Evolutionary conservation across 1,140 invertebrate species (phyloP), one percentile per base, ranked within the genome.

Genomic region (Holcopasites calliopsidis): DNA sequence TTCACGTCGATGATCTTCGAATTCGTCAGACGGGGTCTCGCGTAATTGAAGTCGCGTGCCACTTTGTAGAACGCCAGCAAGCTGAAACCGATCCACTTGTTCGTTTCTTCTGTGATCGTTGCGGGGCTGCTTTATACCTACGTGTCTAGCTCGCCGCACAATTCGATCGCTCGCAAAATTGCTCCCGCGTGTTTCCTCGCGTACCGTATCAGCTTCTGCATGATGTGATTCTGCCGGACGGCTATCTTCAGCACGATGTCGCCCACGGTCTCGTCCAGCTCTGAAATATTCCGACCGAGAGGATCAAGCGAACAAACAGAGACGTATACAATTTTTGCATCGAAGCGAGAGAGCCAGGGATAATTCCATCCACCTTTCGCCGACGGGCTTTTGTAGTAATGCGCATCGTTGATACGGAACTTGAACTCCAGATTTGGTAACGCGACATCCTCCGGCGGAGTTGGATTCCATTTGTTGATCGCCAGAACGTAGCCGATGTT

Each of bases 291-390:
- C 16, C 26, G 60, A 31, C 18, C 80, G 69, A 42, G 7, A 16
- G 28, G 2, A n/a, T 10, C 8, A 28, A 61, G 5, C 23, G 7
- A 13, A n/a, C 0, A 1, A 23, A 11, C 1, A 7, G 7, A 16
- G 26, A n/a, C n/a, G n/a, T n/a, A n/a, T n/a, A n/a, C n/a, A n/a
- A n/a, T n/a, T n/a, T n/a, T n/a, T n/a, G n/a, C n/a, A n/a, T n/a
- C n/a, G n/a, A n/a, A n/a, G n/a, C n/a, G n/a, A n/a, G n/a, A n/a
- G n/a, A n/a, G n/a, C n/a, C n/a, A n/a, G n/a, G n/a, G n/a, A n/a
- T n/a, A n/a, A n/a, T n/a, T n/a, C n/a, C n/a, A n/a, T n/a, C n/a
- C 91, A 96, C 96, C 95, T 92, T 92, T 93, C 70, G 95, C 96
- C 62, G 93, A 92, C 54, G 93, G 92, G 88, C 94, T 96, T 90